Conservation (phyloP, 2,797 vertebrate species). For the Carcharodon carcharias region DNA sequence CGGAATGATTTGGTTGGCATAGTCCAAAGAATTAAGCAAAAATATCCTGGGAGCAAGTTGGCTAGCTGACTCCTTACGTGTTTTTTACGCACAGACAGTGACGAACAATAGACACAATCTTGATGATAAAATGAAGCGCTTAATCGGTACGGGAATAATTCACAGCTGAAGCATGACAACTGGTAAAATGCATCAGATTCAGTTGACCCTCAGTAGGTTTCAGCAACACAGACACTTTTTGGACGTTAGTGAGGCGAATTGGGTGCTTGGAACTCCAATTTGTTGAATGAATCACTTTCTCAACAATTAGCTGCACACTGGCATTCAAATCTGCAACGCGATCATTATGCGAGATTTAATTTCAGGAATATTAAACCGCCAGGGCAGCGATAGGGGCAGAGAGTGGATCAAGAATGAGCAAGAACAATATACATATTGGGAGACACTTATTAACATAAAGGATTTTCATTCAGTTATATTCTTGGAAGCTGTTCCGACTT, state of each 20-base stretch:
- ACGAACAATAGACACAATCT: no score
- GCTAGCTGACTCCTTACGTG: no score
- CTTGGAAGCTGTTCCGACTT: not conserved
- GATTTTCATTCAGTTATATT: not conserved
- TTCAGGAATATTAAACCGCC: not conserved
- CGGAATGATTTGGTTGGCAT: not conserved
- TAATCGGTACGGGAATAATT: not conserved
- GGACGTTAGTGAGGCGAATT: not conserved
- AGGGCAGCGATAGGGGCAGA: not conserved
- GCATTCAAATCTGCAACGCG: not conserved
- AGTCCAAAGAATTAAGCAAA: not conserved
- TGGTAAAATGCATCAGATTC: no score
- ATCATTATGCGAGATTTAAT: not conserved
- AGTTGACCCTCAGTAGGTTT: no score
- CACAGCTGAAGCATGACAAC: not conserved
- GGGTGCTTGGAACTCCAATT: not conserved
- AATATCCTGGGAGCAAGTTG: not conserved
- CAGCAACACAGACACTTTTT: not conserved
- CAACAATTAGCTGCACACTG: not conserved
- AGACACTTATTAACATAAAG: not conserved
- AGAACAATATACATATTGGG: not conserved
- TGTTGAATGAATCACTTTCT: not conserved
- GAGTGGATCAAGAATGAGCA: not conserved
- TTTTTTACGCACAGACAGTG: not conserved
- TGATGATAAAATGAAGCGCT: not conserved